Conservation (phyloP, 2,797 vertebrate species). For the Numenius phaeopus region DNA sequence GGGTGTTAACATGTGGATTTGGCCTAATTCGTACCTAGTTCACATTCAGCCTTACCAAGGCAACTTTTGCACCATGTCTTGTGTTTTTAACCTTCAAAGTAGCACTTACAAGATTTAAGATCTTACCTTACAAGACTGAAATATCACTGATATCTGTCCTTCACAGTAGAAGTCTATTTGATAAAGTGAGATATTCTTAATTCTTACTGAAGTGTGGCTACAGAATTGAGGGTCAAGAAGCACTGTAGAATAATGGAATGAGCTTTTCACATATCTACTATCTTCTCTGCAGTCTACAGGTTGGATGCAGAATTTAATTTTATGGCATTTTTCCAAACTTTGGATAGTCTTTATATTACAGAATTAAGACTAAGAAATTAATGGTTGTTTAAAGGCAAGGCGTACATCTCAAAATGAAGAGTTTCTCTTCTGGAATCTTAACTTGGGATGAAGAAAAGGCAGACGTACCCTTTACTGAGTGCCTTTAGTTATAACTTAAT, state of each 20-base stretch:
- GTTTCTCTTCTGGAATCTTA: neutral
- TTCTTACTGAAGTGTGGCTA: neutral
- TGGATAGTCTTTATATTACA: conserved; percentile 4
- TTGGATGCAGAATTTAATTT: conserved; percentile 15
- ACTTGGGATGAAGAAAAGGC: neutral
- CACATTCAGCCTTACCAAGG: neutral
- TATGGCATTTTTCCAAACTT: conserved; percentile 44
- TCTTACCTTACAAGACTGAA: neutral
- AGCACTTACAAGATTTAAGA: neutral
- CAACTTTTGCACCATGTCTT: neutral
- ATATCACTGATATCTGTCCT: neutral
- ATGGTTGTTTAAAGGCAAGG: conserved; percentile 54
- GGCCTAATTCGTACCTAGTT: neutral
- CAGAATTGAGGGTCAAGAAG: neutral
- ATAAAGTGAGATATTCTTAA: neutral
- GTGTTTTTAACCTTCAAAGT: neutral
- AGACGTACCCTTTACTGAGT: neutral
- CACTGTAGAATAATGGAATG: neutral
- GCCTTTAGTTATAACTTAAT: neutral
- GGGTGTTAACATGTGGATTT: neutral
- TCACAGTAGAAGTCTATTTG: neutral
- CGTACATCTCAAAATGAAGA: neutral
- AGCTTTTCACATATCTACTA: neutral
- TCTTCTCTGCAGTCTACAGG: conserved; percentile 30
- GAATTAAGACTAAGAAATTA: conserved; percentile 51